A percentile compares a stretch with the other conserved stretches of the same genome.
Evolutionary conservation across 2,113 vertebrate species (phyloP).

Genomic region (Kobus ellipsiprymnus): DNA sequence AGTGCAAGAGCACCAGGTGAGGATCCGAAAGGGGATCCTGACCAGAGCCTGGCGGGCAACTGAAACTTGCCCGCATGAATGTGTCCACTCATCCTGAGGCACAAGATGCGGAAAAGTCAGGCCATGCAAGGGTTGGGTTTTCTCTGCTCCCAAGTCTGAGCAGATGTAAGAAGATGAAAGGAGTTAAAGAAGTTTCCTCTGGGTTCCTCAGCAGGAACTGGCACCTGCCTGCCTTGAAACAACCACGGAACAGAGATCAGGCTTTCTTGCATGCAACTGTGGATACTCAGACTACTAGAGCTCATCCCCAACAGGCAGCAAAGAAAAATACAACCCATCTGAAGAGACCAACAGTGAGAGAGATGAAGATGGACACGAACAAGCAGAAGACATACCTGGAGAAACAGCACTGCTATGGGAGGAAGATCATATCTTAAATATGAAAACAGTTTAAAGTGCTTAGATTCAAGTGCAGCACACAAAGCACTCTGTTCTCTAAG

Average conservation of each 20-base stretch:
- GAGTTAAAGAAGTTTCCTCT: neutral
- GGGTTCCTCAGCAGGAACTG: neutral
- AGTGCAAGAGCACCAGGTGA: neutral
- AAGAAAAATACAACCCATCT: neutral
- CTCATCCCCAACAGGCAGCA: neutral
- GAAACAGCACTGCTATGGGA: neutral
- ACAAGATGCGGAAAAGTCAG: neutral
- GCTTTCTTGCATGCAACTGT: neutral
- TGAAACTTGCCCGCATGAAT: neutral
- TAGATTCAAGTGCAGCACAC: neutral
- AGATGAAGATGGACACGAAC: neutral
- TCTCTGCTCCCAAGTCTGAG: neutral
- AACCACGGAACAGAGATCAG: neutral
- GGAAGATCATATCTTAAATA: neutral
- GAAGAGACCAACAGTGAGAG: neutral
- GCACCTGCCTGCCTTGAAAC: neutral
- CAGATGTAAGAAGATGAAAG: neutral
- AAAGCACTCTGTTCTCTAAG: neutral
- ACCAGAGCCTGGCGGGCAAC: neutral
- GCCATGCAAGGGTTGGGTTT: neutral
- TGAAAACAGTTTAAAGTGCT: neutral
- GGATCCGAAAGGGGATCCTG: neutral
- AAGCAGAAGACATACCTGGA: neutral
- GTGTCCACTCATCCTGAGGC: neutral
- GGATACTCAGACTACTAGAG: neutral